These are phyloP conservation scores for Ashinkailepas kermadecensis DNA, from an alignment of 2,888 invertebrate species.

Conservation along the genomic window DNA sequence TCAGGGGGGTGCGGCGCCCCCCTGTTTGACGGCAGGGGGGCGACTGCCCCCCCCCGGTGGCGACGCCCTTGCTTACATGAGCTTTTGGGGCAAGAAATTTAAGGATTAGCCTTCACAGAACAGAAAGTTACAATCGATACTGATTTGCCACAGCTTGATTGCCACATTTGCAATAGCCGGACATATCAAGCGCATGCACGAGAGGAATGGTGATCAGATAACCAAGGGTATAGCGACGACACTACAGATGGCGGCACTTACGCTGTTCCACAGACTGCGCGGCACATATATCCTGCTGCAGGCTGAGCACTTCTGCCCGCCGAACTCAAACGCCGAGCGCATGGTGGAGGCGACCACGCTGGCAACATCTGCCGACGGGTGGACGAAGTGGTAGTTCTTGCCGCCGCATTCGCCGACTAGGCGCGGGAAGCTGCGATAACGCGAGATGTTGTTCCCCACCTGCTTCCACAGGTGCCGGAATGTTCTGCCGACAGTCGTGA, in stretches of 20 bases:
- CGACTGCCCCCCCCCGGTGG: too few relatives aligned
- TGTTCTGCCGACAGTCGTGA: constrained; percentile 51
- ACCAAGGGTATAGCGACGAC: too few relatives aligned
- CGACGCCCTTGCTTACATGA: too few relatives aligned
- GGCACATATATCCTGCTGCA: constrained; percentile 96
- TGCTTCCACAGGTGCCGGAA: constrained; percentile 88
- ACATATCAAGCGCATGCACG: too few relatives aligned
- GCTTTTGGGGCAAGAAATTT: too few relatives aligned
- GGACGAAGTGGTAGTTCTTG: constrained; percentile 97
- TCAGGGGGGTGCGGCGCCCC: too few relatives aligned
- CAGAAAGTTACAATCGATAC: too few relatives aligned
- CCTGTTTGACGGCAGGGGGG: too few relatives aligned
- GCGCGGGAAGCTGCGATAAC: constrained; percentile 82
- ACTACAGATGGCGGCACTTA: constrained; percentile 38
- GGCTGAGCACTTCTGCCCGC: constrained; percentile 97
- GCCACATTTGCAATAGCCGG: too few relatives aligned
- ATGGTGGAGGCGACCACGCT: constrained; percentile 77
- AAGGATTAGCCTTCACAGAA: too few relatives aligned
- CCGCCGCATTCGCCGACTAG: constrained; percentile 96
- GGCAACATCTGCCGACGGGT: constrained; percentile 76
- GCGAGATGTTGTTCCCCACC: constrained; percentile 77
- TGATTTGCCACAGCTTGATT: too few relatives aligned
- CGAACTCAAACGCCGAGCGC: constrained; percentile 88
- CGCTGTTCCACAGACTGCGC: constrained; percentile 69
- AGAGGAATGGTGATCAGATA: too few relatives aligned